Base-by-base conservation (phyloP, 2,888 invertebrate genomes). In the Gryllus longicercus region DNA sequence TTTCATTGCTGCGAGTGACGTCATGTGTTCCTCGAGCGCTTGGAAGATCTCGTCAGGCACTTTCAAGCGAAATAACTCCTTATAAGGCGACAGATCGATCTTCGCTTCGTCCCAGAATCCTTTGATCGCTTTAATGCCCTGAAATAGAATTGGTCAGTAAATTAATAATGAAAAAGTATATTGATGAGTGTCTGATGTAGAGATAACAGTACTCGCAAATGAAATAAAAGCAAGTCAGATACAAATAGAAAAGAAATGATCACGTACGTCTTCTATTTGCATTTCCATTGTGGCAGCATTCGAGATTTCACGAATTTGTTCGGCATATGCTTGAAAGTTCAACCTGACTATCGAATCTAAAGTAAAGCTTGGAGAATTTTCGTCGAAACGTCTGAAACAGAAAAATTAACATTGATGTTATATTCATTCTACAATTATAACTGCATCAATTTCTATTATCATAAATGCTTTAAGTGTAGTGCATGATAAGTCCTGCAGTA, bases 261-360 rank as follows among this genome's bases (percentile, higher is more conserved):
- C 77, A 81, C 83, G 83, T 83, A 88, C 88, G 83, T 85, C 91
- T 88, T 96, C 96, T 84, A 97, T 96, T 84, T 92, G 92, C 79
- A 96, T 86, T 86, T 97, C 96, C 93, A 96, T 96, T 1, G 95
- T 94, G 16, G 96, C 96, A 4, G 95, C 93, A 84, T 93, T 93
- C 0, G 96, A 96, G 83, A 96, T 93, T 84, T 96, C 96, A 83
- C 91, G 91, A 83, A 96, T 96, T 82, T 94, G 92, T 11, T 96
- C 95, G 11, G 93, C 92, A 86, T 91, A 94, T 79, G 92, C 92
- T 88, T 96, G 95, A 88, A 97, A 93, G 84, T 94, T 93, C 87
- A 95, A 91, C 49, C 91, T 90, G 84, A 95, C 93, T 81, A 96
- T 94, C 50, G 92, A 88, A 82, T 94, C 95, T 83, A 97, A 87